Evolutionary conservation across 1,140 invertebrate species (phyloP).

Genomic region (Chironomus tepperi): DNA sequence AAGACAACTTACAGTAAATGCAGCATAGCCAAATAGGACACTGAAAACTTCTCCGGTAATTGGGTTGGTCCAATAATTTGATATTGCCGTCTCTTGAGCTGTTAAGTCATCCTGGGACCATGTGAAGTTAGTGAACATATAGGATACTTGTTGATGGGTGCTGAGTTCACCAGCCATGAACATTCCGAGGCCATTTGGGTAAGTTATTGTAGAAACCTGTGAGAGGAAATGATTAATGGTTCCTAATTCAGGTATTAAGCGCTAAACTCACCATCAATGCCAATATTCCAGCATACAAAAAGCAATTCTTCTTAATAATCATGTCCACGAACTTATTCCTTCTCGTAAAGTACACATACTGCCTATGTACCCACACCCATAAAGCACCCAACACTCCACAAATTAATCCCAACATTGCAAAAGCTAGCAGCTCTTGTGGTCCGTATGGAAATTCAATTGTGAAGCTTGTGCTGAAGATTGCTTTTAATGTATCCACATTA

Average conservation of each 20-base stretch:
- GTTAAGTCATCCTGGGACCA: slow-evolving; percentile 75
- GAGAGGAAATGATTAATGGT: not conserved
- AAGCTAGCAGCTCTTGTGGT: slow-evolving; percentile 91
- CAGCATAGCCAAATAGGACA: slow-evolving; percentile 72
- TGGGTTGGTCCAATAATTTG: slow-evolving; percentile 83
- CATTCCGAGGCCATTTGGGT: slow-evolving; percentile 75
- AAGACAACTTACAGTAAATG: slow-evolving; percentile 71
- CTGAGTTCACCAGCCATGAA: slow-evolving; percentile 83
- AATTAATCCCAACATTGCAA: slow-evolving; percentile 82
- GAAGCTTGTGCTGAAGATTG: slow-evolving; percentile 90
- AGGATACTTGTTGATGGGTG: slow-evolving; percentile 66
- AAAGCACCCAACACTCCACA: slow-evolving; percentile 85
- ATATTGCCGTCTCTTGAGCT: slow-evolving; percentile 73
- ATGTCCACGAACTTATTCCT: slow-evolving; percentile 84
- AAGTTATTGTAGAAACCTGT: slow-evolving; percentile 61
- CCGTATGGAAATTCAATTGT: slow-evolving; percentile 96
- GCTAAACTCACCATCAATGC: slow-evolving; percentile 58
- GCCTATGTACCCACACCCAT: slow-evolving; percentile 88
- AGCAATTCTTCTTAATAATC: slow-evolving; percentile 93
- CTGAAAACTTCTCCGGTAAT: slow-evolving; percentile 73
- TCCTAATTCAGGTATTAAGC: not conserved
- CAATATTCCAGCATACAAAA: slow-evolving; percentile 82
- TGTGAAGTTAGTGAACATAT: slow-evolving; percentile 92
- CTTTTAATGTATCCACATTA: slow-evolving; percentile 88
- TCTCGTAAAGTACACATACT: slow-evolving; percentile 92